Evolutionary conservation across 2,888 invertebrate genomes (phyloP), one percentile per base, ranked within the genome.

Genomic region (Drosophila pseudotalamancana): DNA sequence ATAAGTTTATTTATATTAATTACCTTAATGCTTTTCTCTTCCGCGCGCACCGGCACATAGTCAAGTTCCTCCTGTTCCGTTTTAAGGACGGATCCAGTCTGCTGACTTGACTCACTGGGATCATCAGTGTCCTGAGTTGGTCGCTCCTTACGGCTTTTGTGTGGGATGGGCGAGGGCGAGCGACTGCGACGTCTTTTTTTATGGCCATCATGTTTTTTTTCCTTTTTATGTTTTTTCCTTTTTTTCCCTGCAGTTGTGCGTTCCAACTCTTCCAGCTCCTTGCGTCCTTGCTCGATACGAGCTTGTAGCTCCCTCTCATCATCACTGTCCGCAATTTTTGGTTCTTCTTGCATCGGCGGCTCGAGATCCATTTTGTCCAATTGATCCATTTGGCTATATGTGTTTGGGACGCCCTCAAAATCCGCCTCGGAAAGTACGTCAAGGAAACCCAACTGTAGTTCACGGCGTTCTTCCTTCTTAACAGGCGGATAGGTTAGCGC

Each of bases 131-230:
- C 34, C 16, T 11, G 19, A n/a, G n/a, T n/a, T n/a, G n/a, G 57
- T 21, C 12, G 56, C 11, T 57, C 21, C 6, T 59, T 59, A 4
- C 21, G 59, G 2, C 16, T 18, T 0, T 12, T 11, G 6, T 16
- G 43, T 11, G 45, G 32, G 12, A 27, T 53, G 1, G 3, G n/a
- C n/a, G n/a, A n/a, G n/a, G n/a, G n/a, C n/a, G n/a, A n/a, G n/a
- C n/a, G n/a, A n/a, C 53, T 69, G 18, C 56, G 73, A 18, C 12
- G 49, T 25, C 69, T 25, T 27, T 60, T 59, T 8, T 35, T 59
- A 6, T 59, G 45, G 8, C 35, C 3, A 4, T 23, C n/a, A 4
- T 29, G 32, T 5, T 73, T 63, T n/a, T 61, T 61, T 6, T 49
- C 46, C 2, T 49, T 69, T 42, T 50, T 66, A 32, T 37, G 40